phyloP scores from a whole-genome alignment of 2,797 vertebrate genomes.

The Schizopygopsis malacanthus region DNA sequence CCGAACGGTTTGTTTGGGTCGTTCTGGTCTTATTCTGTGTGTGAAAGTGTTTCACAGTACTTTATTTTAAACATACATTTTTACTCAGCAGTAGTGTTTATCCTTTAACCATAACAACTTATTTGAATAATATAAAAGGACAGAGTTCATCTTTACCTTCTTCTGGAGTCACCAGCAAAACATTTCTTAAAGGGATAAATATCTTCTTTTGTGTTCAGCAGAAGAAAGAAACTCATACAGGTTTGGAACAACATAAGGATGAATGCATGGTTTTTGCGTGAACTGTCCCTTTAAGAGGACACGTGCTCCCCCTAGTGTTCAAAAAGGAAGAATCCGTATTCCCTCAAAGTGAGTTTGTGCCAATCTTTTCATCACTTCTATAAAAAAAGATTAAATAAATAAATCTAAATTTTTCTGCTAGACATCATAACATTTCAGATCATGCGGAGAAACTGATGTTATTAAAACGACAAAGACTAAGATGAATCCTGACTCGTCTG shows the following conservation, averaged over 20 bases:
- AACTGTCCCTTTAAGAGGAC: neutral
- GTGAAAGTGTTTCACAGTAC: too few species aligned
- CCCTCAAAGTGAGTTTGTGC: neutral
- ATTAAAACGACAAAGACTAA: too few species aligned
- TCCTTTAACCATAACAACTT: too few species aligned
- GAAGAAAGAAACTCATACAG: neutral
- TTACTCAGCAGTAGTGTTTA: too few species aligned
- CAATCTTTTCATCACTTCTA: neutral
- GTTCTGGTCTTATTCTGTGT: too few species aligned
- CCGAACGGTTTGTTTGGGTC: too few species aligned
- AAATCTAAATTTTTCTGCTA: neutral
- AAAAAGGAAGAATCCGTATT: neutral
- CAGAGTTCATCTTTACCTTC: too few species aligned
- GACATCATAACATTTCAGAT: neutral
- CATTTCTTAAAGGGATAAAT: neutral
- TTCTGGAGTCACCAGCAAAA: neutral
- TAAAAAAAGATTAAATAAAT: neutral
- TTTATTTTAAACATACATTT: too few species aligned
- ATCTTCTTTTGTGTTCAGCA: neutral
- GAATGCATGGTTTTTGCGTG: neutral
- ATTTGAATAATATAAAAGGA: too few species aligned
- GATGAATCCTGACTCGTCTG: too few species aligned
- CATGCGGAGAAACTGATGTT: neutral
- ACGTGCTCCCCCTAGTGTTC: neutral
- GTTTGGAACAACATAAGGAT: neutral